These are phyloP conservation scores for Jaculus jaculus DNA, from an alignment of 2,113 vertebrate species.

Conservation along the genomic window DNA sequence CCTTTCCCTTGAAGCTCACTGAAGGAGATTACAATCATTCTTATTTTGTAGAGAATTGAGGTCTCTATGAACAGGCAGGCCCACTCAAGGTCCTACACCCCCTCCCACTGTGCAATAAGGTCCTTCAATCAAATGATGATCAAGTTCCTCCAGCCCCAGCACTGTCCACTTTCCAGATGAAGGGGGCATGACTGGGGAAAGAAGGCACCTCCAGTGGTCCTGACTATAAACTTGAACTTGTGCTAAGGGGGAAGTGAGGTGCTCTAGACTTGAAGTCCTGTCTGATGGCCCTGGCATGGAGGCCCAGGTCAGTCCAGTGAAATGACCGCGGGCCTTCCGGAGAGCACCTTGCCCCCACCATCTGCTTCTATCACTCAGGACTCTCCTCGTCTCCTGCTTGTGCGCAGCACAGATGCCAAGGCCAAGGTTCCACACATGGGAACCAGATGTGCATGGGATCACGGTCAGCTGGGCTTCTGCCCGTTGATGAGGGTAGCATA, in stretches of 20 bases:
- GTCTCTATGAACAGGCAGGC: neutral
- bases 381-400: conserved; percentile 49
- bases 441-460: conserved; percentile 80
- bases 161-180: neutral
- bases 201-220: too few species aligned
- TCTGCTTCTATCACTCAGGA: neutral
- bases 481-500: conserved; percentile 76
- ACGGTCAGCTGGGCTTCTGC: conserved; percentile 82
- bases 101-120: neutral
- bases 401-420: conserved; percentile 73
- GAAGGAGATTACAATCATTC: neutral
- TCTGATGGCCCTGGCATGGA: neutral
- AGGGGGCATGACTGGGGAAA: neutral
- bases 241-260: neutral
- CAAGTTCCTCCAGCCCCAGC: neutral
- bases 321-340: neutral
- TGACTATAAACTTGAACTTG: neutral
- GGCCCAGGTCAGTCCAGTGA: neutral
- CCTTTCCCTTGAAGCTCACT: neutral
- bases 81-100: neutral
- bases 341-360: neutral
- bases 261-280: neutral
- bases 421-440: conserved; percentile 81
- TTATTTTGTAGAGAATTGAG: neutral
- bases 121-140: neutral